Conservation (phyloP, 2,888 invertebrate species). For the Crocallis elinguaria region DNA sequence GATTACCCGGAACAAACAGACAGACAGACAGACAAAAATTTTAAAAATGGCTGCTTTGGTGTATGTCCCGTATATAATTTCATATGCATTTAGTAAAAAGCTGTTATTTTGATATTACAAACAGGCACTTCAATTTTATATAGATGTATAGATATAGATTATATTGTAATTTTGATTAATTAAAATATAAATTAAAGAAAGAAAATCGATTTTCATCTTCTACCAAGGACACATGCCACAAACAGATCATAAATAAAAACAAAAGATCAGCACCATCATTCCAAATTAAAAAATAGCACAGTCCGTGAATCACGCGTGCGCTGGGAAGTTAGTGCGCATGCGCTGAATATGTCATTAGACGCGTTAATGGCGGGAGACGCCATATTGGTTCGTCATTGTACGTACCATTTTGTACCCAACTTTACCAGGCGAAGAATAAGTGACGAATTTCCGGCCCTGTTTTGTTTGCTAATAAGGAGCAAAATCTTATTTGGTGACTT, state of each 20-base stretch:
- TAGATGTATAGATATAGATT: no score
- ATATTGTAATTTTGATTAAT: neutral
- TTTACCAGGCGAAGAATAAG: slow-evolving; percentile 29
- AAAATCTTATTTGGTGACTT: slow-evolving; percentile 42
- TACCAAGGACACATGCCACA: no score
- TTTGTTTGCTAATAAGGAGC: slow-evolving; percentile 35
- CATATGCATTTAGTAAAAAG: no score
- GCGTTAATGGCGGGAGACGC: slow-evolving; percentile 19
- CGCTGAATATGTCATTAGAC: slow-evolving; percentile 64
- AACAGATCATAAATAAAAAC: slow-evolving; percentile 1
- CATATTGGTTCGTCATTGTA: slow-evolving; percentile 30
- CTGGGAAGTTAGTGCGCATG: slow-evolving; percentile 66
- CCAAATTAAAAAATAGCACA: slow-evolving; percentile 48
- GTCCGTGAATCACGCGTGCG: slow-evolving; percentile 63
- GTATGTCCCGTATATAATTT: no score
- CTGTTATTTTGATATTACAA: no score
- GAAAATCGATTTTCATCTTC: neutral
- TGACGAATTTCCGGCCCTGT: slow-evolving; percentile 42
- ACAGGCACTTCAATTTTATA: no score
- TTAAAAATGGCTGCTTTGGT: no score
- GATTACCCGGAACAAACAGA: no score
- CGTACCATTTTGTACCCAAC: neutral
- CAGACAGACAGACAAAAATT: no score
- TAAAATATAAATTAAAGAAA: neutral
- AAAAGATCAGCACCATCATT: slow-evolving; percentile 34